Conservation (phyloP, 2,888 invertebrate genomes). For the Drosophila helvetica region DNA sequence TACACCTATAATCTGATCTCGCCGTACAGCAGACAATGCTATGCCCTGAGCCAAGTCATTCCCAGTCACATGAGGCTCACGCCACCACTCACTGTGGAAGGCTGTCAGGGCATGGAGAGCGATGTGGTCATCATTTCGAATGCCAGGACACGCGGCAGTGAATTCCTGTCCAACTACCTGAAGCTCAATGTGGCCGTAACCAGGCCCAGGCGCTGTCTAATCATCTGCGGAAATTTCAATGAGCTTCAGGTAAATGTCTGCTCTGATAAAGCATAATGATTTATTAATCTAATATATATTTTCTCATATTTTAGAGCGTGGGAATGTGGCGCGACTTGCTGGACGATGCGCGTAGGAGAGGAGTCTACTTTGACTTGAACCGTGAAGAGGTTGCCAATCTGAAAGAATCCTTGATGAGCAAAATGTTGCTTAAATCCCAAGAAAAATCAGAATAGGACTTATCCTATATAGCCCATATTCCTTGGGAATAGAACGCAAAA, state of each 20-base stretch:
- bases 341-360: conserved; percentile 85
- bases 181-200: conserved; percentile 95
- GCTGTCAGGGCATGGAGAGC: conserved; percentile 93
- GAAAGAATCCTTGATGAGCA: conserved; percentile 68
- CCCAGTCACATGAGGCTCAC: conserved; percentile 60
- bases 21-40: conserved; percentile 88
- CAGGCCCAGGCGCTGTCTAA: conserved; percentile 89
- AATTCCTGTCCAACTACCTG: conserved; percentile 90
- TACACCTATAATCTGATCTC: conserved; percentile 88
- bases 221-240: conserved; percentile 89
- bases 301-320: conserved; percentile 84
- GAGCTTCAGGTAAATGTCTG: conserved; percentile 86
- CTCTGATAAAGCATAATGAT: neutral
- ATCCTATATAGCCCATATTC: too few relatives aligned
- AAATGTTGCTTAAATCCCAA: conserved; percentile 61
- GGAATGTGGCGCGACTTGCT: conserved; percentile 86
- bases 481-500: too few relatives aligned
- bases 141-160: conserved; percentile 90
- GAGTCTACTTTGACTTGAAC: conserved; percentile 81
- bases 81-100: conserved; percentile 89
- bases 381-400: conserved; percentile 65
- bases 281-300: neutral
- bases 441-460: neutral
- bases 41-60: conserved; percentile 60
- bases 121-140: conserved; percentile 94